phyloP scores from a whole-genome alignment of 2,797 vertebrate species.

The Syngnathus rostellatus region DNA sequence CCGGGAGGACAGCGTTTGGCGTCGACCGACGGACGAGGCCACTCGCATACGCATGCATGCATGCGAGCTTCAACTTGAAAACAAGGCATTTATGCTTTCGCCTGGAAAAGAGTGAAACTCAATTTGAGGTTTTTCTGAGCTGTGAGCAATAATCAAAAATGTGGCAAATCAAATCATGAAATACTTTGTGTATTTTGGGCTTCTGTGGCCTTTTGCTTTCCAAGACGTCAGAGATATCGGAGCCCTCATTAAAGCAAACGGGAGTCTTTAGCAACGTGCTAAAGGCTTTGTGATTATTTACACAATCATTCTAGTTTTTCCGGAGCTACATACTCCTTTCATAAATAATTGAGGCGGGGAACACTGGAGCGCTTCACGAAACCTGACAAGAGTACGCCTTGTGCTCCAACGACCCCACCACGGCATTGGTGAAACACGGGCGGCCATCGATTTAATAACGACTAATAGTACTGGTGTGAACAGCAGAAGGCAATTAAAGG shows the following conservation, averaged over 20 bases:
- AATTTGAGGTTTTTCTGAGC: too few relatives aligned
- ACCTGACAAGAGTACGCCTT: constrained; percentile 38
- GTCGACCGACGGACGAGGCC: constrained; percentile 55
- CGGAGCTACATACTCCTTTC: constrained; percentile 28
- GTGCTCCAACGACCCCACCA: constrained; percentile 39
- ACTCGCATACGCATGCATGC: constrained; percentile 61
- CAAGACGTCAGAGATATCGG: not conserved
- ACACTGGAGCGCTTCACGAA: constrained; percentile 29
- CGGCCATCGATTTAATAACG: constrained; percentile 6
- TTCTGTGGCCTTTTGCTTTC: not conserved
- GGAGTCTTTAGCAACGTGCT: not conserved
- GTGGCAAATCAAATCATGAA: too few relatives aligned
- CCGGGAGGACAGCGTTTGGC: constrained; percentile 43
- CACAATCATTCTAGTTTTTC: constrained; percentile 39
- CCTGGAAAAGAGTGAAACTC: too few relatives aligned
- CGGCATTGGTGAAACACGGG: constrained; percentile 28
- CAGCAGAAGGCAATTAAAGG: constrained; percentile 50
- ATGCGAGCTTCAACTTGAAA: too few relatives aligned
- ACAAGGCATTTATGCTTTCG: too few relatives aligned
- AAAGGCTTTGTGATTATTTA: constrained; percentile 35
- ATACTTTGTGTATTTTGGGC: not conserved
- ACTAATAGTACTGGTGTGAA: constrained; percentile 23
- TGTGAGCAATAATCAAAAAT: too few relatives aligned
- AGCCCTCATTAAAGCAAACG: not conserved
- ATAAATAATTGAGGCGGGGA: constrained; percentile 42